A percentile compares a stretch with the other conserved stretches of the same genome.
Evolutionary conservation across 92 coral and sea anemone genomes (phyloP).

Genomic region (Palythoa grandiflora): DNA sequence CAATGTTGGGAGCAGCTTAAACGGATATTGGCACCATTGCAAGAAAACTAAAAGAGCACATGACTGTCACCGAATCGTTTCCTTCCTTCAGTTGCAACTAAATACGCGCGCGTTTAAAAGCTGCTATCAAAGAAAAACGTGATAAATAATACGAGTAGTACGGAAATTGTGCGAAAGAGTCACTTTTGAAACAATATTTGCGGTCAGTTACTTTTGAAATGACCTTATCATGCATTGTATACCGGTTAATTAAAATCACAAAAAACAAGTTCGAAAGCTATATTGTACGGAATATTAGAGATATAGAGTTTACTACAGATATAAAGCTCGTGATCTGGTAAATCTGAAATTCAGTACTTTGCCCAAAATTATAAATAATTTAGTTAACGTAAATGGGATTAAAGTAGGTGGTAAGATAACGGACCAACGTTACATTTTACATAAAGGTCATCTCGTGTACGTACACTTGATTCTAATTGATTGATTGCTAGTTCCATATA

Average conservation of each 20-base stretch:
- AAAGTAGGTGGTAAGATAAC: not conserved
- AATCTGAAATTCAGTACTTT: not conserved
- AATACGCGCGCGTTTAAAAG: not conserved
- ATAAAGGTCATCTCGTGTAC: not conserved
- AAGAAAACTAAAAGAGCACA: conserved; percentile 24
- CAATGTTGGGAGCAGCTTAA: conserved; percentile 19
- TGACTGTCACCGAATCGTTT: conserved; percentile 17
- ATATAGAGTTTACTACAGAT: not conserved
- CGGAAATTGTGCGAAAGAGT: not conserved
- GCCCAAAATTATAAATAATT: not conserved
- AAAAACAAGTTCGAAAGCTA: not conserved
- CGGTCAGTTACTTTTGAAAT: not conserved
- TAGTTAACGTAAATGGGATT: not conserved
- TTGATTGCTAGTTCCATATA: not conserved
- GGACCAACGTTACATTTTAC: not conserved
- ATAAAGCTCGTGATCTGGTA: not conserved
- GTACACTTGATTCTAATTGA: not conserved
- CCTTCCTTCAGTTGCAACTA: not conserved
- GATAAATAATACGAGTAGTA: not conserved
- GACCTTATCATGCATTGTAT: not conserved
- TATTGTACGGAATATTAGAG: not conserved
- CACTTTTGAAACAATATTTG: not conserved
- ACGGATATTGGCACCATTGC: not conserved
- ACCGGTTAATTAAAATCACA: not conserved
- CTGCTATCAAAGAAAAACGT: not conserved